Percentiles rank a stretch among this genome's conserved stretches.
Evolutionary conservation across 2,113 vertebrate genomes (phyloP).

Genomic region (Collichthys lucidus): DNA sequence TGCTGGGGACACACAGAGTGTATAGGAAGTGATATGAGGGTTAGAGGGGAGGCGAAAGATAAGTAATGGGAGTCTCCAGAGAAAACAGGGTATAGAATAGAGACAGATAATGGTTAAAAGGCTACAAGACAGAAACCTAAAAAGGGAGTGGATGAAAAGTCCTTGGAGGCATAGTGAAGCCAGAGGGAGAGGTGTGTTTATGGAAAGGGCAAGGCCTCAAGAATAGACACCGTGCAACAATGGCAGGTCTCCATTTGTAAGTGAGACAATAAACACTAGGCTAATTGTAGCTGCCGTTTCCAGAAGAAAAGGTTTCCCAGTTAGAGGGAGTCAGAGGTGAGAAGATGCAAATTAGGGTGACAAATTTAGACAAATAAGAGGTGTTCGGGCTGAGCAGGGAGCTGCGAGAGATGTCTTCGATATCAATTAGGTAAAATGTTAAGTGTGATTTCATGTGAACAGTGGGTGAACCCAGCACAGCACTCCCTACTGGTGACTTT

Average conservation of each 20-base stretch:
- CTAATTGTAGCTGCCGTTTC: constrained; percentile 9
- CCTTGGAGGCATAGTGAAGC: not conserved
- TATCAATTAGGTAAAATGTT: constrained; percentile 41
- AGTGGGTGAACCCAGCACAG: constrained; percentile 28
- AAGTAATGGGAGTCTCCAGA: not conserved
- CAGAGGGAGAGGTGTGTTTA: constrained; percentile 30
- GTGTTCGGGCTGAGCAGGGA: constrained; percentile 7
- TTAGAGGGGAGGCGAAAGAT: constrained; percentile 2
- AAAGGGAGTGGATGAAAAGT: constrained; percentile 8
- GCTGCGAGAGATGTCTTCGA: not conserved
- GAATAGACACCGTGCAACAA: not conserved
- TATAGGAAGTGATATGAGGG: constrained; percentile 25
- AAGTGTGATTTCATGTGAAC: constrained; percentile 36
- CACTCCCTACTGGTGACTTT: constrained; percentile 34
- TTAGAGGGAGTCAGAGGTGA: constrained; percentile 1
- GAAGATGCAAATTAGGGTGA: constrained; percentile 28
- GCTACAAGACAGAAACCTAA: constrained; percentile 11
- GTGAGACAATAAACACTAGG: not conserved
- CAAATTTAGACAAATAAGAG: constrained; percentile 22
- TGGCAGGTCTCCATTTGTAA: constrained; percentile 1
- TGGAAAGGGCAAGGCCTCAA: not conserved
- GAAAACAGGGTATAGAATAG: not conserved
- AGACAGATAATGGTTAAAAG: constrained; percentile 20
- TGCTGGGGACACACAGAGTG: not conserved
- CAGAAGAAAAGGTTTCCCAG: constrained; percentile 8